Evolutionary conservation across 2,888 invertebrate species (phyloP).

Genomic region (Troides aeacus): DNA sequence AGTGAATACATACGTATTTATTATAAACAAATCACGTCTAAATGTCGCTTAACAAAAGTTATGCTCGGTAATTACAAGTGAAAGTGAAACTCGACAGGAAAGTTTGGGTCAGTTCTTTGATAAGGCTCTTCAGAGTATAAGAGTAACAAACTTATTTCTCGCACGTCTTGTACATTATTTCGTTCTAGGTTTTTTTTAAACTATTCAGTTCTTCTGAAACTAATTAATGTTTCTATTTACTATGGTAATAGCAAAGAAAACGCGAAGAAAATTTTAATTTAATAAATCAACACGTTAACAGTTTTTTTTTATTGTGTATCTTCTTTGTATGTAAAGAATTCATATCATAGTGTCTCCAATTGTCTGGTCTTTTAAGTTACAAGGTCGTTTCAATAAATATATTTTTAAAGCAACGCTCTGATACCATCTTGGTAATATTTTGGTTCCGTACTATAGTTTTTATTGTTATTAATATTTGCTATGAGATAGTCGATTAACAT

Average conservation of each 20-base stretch:
- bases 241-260: too few relatives aligned
- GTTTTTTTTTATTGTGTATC: background rate
- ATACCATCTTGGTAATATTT: background rate
- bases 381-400: slow-evolving; percentile 16
- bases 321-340: background rate
- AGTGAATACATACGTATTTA: background rate
- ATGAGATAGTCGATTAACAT: background rate
- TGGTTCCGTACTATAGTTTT: too few relatives aligned
- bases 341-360: background rate
- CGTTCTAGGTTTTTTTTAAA: too few relatives aligned
- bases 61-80: slow-evolving; percentile 31
- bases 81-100: slow-evolving; percentile 66
- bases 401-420: background rate
- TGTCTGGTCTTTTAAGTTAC: slow-evolving; percentile 11
- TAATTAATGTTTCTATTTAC: too few relatives aligned
- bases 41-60: slow-evolving; percentile 11
- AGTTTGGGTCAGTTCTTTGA: slow-evolving; percentile 42
- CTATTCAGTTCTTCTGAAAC: too few relatives aligned
- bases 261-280: too few relatives aligned
- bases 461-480: background rate
- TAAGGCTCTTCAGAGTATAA: background rate
- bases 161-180: too few relatives aligned
- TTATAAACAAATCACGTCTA: slow-evolving; percentile 12
- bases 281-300: background rate
- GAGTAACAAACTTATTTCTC: too few relatives aligned